Evolutionary conservation across 1,140 invertebrate species (phyloP).

Genomic region (Harpegnathos saltator): DNA sequence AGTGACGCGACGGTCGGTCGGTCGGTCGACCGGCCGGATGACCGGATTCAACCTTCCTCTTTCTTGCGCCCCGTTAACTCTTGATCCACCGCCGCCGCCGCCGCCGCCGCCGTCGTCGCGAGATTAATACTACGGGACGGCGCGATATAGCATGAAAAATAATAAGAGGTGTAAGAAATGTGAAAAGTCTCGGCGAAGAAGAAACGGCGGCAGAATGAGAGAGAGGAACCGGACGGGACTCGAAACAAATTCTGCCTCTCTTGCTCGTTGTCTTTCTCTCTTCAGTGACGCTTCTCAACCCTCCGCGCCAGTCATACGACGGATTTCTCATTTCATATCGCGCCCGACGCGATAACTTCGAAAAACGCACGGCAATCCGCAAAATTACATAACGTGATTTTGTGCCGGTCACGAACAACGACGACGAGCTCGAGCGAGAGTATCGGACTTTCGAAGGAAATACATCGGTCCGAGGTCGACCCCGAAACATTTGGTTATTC

Average conservation of each 20-base stretch:
- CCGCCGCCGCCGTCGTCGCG: conserved; percentile 7
- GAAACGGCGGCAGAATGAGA: neutral
- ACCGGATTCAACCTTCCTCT: conserved; percentile 35
- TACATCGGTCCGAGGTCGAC: neutral
- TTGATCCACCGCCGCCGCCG: conserved; percentile 10
- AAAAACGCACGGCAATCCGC: neutral
- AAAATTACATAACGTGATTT: neutral
- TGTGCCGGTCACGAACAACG: neutral
- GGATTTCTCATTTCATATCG: conserved; percentile 49
- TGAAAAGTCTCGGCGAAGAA: neutral
- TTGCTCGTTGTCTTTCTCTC: too few relatives aligned
- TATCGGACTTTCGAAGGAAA: neutral
- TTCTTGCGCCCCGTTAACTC: conserved; percentile 28
- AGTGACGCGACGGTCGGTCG: conserved; percentile 55
- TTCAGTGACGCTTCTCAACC: conserved; percentile 16
- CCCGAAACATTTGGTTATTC: neutral
- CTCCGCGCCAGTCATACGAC: neutral
- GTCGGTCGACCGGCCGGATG: conserved; percentile 17
- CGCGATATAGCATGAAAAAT: conserved; percentile 48
- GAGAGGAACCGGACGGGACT: neutral
- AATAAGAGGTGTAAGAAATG: conserved; percentile 58
- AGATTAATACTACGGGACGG: conserved; percentile 71
- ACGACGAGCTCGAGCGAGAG: neutral
- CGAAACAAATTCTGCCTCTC: neutral
- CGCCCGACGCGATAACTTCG: neutral